Evolutionary conservation across 2,113 vertebrate species (phyloP).

Genomic region (Oreochromis spilurus): DNA sequence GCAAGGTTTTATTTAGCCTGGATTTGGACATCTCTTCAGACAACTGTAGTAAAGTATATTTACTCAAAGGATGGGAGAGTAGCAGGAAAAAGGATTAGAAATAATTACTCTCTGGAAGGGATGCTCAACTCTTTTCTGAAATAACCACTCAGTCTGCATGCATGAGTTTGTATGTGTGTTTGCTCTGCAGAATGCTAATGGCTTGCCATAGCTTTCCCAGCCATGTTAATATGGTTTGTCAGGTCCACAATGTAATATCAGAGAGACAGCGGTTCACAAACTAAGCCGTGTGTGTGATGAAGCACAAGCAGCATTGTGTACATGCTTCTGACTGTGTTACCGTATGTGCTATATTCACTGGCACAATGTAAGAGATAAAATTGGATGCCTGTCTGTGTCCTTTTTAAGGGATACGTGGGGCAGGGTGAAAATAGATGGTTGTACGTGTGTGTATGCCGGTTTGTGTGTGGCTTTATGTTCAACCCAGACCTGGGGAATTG

Average conservation of each 20-base stretch:
- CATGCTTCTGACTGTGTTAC: background rate
- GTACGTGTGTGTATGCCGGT: background rate
- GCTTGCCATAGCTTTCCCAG: background rate
- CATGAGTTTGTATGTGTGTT: background rate
- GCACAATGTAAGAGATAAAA: background rate
- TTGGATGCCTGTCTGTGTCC: background rate
- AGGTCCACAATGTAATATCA: constrained; percentile 16
- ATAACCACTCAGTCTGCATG: background rate
- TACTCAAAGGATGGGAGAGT: background rate
- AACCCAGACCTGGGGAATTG: constrained; percentile 23
- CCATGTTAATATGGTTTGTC: constrained; percentile 32
- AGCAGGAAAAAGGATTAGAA: background rate
- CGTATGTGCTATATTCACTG: background rate
- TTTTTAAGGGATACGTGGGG: background rate
- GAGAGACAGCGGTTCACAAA: background rate
- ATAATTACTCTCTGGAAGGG: background rate
- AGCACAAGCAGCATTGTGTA: background rate
- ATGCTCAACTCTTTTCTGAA: background rate
- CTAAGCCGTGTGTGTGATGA: background rate
- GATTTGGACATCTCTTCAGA: constrained; percentile 1
- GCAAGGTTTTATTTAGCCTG: background rate
- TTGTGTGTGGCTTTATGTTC: background rate
- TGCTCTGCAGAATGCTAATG: constrained; percentile 34
- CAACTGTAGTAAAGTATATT: background rate
- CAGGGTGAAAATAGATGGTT: background rate